Percentiles rank a stretch among this genome's conserved stretches.
Evolutionary conservation across 64 coral and sea anemone species (phyloP).

Genomic region (Montipora efflorescens): DNA sequence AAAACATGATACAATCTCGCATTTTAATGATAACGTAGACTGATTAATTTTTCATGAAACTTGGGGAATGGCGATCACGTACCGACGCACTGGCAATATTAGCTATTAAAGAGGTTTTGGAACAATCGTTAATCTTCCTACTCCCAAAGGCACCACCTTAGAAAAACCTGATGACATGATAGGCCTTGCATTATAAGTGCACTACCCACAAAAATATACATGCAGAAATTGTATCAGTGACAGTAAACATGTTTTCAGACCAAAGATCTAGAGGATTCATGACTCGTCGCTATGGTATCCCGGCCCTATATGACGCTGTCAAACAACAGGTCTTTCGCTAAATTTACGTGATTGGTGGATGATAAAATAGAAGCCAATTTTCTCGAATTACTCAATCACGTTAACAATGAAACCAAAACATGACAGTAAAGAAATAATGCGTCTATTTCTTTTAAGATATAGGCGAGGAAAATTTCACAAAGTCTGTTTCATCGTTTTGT

Average conservation of each 20-base stretch:
- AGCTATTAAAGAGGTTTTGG: no score
- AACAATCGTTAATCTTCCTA: no score
- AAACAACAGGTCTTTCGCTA: neutral
- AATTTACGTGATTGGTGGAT: constrained; percentile 1
- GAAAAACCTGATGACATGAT: no score
- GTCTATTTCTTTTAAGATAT: neutral
- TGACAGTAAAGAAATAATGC: neutral
- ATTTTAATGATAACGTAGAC: neutral
- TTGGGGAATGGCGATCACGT: neutral
- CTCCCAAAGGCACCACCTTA: no score
- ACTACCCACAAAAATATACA: no score
- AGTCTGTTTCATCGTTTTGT: neutral
- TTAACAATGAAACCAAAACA: constrained; percentile 1
- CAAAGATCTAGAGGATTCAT: neutral
- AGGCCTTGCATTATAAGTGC: no score
- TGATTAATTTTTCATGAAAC: constrained; percentile 27
- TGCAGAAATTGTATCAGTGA: no score
- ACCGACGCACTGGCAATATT: no score
- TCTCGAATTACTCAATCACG: neutral
- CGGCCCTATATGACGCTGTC: neutral
- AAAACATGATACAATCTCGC: neutral
- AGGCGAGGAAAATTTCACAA: neutral
- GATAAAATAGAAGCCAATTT: neutral
- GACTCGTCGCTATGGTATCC: neutral
- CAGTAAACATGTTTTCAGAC: no score